Conservation (phyloP, 2,797 vertebrate genomes). For the Echiichthys vipera region DNA sequence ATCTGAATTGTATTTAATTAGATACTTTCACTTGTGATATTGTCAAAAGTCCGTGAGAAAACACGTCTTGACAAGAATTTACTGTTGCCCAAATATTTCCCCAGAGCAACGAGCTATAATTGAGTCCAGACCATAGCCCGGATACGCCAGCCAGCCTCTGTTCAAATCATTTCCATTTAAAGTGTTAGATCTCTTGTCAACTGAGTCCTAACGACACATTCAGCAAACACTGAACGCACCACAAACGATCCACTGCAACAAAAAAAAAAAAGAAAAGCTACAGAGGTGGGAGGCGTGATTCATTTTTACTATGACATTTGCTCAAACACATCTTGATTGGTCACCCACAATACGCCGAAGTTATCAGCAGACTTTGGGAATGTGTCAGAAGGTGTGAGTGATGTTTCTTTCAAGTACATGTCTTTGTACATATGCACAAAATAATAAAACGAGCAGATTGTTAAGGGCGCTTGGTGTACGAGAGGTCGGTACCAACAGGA, state of each 20-base stretch:
- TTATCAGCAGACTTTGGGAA: neutral
- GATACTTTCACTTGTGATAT: neutral
- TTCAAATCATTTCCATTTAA: neutral
- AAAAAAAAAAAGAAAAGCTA: neutral
- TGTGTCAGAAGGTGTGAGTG: rapidly evolving
- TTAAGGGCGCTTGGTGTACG: neutral
- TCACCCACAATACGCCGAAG: neutral
- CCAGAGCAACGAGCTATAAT: slow-evolving; percentile 1
- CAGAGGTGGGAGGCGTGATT: slow-evolving; percentile 1
- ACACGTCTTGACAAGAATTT: neutral
- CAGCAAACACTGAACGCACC: neutral
- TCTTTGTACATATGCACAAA: neutral
- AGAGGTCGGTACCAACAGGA: neutral
- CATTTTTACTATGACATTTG: neutral
- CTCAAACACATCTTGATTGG: neutral
- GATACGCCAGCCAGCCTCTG: neutral
- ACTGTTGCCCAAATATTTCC: neutral
- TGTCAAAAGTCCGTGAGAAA: neutral
- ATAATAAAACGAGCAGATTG: neutral
- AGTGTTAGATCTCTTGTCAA: neutral
- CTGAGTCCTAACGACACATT: neutral
- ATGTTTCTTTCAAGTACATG: neutral
- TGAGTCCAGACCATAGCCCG: slow-evolving; percentile 23
- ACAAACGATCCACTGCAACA: neutral
- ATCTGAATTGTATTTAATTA: neutral